Base-by-base conservation (phyloP, 2,797 vertebrate species). In the Anas acuta region DNA sequence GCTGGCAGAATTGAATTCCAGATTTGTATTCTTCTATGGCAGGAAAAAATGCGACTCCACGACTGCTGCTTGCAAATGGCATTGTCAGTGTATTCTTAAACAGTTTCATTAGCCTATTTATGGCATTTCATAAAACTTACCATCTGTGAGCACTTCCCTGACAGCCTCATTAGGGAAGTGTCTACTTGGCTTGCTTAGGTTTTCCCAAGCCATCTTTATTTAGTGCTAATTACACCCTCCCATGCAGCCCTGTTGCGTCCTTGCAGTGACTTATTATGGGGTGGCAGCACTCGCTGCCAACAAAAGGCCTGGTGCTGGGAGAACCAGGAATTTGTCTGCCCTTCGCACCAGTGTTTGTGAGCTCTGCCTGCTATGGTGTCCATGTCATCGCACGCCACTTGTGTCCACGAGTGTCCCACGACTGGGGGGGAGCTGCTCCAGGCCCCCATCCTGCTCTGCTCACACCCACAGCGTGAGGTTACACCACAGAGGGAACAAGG, bases 381-480 rank as follows among this genome's bases (percentile, higher is more conserved):
- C 25, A 75, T 39, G 33, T 28, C 37, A 66, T 23, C 12, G 19
- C 58, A n/a, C 2, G 1, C 28, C 58, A 14, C 37, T 43, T 51
- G 35, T 33, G 81, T 93, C 33, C n/a, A 5, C 3, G 25, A 76
- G 30, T 21, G 20, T 51, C 43, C 69, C 14, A 10, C 2, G 10
- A 21, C 4, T 6, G 8, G 32, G 5, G 30, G 19, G 26, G 23
- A 18, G 37, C 30, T 37, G 7, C 33, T 19, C 25, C 47, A 60
- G 23, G 37, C 20, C 54, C 45, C 56, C 2, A 1, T 26, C 26
- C 30, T 65, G 47, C 28, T 76, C 56, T 43, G 53, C 51, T 32
- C 2, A 5, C 11, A 56, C 51, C 51, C 65, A 66, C 11, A 33
- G 43, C 2, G 0, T 0, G 0, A 51, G 33, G 49, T 22, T 22